phyloP scores from a whole-genome alignment of 2,888 invertebrate genomes.

The Brassicogethes aeneus region DNA sequence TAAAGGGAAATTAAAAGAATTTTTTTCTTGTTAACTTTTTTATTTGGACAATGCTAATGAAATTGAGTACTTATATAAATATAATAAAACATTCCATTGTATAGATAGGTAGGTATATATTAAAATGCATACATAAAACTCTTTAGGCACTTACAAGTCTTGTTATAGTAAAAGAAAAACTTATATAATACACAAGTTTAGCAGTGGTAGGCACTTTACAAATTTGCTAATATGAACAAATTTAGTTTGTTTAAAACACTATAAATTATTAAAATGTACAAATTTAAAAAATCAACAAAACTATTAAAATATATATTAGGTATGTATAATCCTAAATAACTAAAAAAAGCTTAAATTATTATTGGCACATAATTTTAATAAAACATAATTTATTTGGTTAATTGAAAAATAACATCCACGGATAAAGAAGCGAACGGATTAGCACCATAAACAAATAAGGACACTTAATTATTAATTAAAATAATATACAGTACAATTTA shows the following conservation, averaged over 20 bases:
- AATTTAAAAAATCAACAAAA: constrained; percentile 7
- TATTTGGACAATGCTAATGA: background rate
- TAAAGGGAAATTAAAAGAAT: too few relatives aligned
- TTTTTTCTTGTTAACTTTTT: background rate
- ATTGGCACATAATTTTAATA: constrained; percentile 24
- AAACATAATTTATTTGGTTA: constrained; percentile 24
- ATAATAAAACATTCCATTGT: background rate
- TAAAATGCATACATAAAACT: background rate
- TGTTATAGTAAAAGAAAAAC: constrained; percentile 8
- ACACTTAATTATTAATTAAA: constrained; percentile 19
- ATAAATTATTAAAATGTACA: constrained; percentile 10
- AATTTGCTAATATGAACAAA: background rate
- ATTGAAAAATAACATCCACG: constrained; percentile 17
- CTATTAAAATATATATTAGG: constrained; percentile 5
- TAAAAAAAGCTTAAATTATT: constrained; percentile 22
- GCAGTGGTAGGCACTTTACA: constrained; percentile 11
- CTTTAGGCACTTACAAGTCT: constrained; percentile 16
- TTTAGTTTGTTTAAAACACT: constrained; percentile 7
- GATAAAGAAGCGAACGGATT: constrained; percentile 18
- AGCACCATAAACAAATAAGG: constrained; percentile 31
- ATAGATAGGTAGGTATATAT: background rate
- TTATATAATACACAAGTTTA: constrained; percentile 10
- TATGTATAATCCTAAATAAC: background rate
- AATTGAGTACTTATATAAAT: background rate
- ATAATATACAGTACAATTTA: background rate